phyloP scores from a whole-genome alignment of 2,888 invertebrate genomes.

The Muscina levida region DNA sequence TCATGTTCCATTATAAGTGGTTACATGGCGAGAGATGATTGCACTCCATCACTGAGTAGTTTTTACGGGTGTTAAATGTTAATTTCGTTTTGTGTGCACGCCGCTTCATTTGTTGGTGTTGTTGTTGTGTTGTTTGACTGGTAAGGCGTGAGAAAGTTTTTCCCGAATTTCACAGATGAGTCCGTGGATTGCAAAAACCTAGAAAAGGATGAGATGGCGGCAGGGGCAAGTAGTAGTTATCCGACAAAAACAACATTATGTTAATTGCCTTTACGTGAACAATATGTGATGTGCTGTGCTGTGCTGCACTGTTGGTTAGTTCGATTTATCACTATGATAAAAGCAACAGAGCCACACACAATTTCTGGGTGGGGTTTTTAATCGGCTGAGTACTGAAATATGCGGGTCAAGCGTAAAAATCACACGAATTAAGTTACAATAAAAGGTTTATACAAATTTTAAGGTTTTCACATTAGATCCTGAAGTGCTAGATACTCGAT shows the following conservation, averaged over 20 bases:
- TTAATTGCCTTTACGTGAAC: conserved; percentile 65
- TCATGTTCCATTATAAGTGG: conserved; percentile 65
- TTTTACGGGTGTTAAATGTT: conserved; percentile 70
- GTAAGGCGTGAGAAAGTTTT: conserved; percentile 67
- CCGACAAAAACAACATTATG: conserved; percentile 54
- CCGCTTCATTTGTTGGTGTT: conserved; percentile 24
- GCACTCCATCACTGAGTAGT: conserved; percentile 18
- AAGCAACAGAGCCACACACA: not conserved
- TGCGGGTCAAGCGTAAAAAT: conserved; percentile 66
- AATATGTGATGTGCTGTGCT: conserved; percentile 55
- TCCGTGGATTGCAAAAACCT: conserved; percentile 23
- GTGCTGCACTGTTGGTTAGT: conserved; percentile 32
- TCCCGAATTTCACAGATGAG: conserved; percentile 47
- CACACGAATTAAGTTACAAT: conserved; percentile 64
- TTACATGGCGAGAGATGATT: conserved; percentile 63
- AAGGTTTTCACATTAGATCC: conserved; percentile 50
- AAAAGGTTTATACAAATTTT: conserved; percentile 53
- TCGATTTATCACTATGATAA: conserved; percentile 52
- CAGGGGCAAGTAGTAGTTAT: conserved; percentile 21
- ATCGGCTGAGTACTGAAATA: conserved; percentile 40
- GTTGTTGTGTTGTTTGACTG: conserved; percentile 2
- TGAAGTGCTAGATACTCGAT: not conserved
- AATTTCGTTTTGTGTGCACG: conserved; percentile 42
- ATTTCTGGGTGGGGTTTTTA: conserved; percentile 55
- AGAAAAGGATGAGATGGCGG: conserved; percentile 14